Percentiles rank a stretch among this genome's conserved stretches.
These are phyloP conservation scores for Rhopalosiphum nymphaeae DNA, from an alignment of 2,888 invertebrate species.

Conservation along the genomic window DNA sequence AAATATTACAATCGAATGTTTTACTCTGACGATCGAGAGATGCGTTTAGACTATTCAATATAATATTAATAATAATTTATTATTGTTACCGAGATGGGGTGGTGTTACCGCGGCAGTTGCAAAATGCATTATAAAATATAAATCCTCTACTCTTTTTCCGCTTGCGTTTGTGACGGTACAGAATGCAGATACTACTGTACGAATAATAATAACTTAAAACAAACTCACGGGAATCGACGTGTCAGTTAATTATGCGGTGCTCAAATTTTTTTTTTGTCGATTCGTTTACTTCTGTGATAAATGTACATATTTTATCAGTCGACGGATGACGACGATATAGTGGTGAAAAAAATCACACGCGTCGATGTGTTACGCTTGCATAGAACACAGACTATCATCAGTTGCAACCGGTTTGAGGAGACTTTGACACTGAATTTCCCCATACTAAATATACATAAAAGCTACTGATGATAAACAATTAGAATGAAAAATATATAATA, in stretches of 20 bases:
- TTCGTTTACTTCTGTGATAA: not conserved
- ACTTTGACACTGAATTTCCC: too few species aligned
- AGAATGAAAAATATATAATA: too few species aligned
- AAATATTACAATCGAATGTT: not conserved
- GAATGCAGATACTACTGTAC: not conserved
- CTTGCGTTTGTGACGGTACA: not conserved
- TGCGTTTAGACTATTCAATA: not conserved
- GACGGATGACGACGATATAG: not conserved
- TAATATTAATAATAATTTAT: not conserved
- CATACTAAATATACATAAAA: too few species aligned
- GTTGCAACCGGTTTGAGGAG: too few species aligned
- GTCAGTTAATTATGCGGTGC: conserved; percentile 2
- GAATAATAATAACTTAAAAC: conserved; percentile 31
- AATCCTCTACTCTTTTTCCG: not conserved
- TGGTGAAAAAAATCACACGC: not conserved
- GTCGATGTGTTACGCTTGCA: not conserved
- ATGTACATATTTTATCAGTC: not conserved
- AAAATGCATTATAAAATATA: not conserved
- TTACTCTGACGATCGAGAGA: not conserved
- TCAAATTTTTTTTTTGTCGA: not conserved
- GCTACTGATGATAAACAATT: too few species aligned
- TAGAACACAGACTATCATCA: not conserved
- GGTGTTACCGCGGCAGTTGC: not conserved
- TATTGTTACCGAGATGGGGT: not conserved
- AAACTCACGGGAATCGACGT: not conserved